A percentile compares a stretch with the other conserved stretches of the same genome.
Conservation (phyloP, 1,140 invertebrate species). For the Drosophila nigromelanica region DNA sequence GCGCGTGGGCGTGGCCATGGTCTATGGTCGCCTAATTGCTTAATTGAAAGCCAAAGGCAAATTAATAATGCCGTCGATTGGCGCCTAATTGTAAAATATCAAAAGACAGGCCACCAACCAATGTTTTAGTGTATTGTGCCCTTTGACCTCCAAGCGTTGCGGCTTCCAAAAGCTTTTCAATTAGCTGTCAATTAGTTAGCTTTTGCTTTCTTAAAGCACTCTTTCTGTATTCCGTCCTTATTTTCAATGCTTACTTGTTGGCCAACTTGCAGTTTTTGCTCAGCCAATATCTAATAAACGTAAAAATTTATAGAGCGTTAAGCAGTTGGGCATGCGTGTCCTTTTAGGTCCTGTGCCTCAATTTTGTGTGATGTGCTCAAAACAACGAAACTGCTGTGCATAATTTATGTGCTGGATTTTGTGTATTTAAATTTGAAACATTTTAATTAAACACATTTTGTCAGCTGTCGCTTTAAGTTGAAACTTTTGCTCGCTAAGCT, state of each 20-base stretch:
- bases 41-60: conserved; percentile 75
- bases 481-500: conserved; percentile 41
- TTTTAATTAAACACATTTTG: conserved; percentile 75
- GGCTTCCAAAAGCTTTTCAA: conserved; percentile 69
- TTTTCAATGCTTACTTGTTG: background rate
- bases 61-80: conserved; percentile 78
- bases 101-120: conserved; percentile 53
- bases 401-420: conserved; percentile 16
- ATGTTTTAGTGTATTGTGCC: conserved; percentile 39
- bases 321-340: conserved; percentile 34
- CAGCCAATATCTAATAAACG: conserved; percentile 7
- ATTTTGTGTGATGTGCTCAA: no score
- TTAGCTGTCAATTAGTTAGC: conserved; percentile 74
- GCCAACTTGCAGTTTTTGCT: conserved; percentile 14
- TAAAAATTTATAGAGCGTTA: conserved; percentile 42
- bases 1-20: conserved; percentile 14
- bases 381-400: conserved; percentile 14
- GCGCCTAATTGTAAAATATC: conserved; percentile 76
- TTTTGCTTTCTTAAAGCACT: conserved; percentile 8
- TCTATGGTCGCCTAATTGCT: conserved; percentile 56
- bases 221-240: background rate
- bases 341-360: conserved; percentile 17
- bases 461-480: conserved; percentile 71
- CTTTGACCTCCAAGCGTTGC: conserved; percentile 28
- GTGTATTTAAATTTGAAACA: conserved; percentile 46